A percentile compares a stretch with the other conserved stretches of the same genome.
These are phyloP conservation scores for Sinonovacula constricta DNA, from an alignment of 1,140 invertebrate genomes.

Conservation along the genomic window DNA sequence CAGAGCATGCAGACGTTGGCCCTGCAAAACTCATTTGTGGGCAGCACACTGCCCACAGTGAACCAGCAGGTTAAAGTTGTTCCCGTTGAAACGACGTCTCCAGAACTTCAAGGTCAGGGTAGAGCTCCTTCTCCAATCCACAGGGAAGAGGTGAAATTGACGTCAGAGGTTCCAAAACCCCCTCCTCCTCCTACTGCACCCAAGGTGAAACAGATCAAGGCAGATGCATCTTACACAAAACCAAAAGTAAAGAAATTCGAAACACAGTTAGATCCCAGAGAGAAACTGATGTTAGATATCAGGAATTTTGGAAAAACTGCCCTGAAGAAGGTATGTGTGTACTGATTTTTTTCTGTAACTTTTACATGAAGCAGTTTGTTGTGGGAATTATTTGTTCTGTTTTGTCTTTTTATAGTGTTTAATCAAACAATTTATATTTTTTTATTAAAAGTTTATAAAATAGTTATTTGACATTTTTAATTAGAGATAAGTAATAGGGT, in stretches of 20 bases:
- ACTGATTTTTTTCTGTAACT: too few species aligned
- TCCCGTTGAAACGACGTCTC: neutral
- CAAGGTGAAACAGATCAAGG: conserved; percentile 37
- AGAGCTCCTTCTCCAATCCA: neutral
- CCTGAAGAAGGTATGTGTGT: conserved; percentile 81
- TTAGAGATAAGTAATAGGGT: too few species aligned
- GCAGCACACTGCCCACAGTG: neutral
- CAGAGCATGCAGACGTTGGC: conserved; percentile 65
- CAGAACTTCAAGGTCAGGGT: neutral
- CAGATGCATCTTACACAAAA: conserved; percentile 32
- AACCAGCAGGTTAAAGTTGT: neutral
- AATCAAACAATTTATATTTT: too few species aligned
- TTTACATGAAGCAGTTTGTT: too few species aligned
- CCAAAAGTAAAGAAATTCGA: conserved; percentile 64
- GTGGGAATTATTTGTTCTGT: too few species aligned
- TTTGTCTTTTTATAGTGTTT: too few species aligned
- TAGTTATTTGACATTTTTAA: too few species aligned
- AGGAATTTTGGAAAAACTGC: conserved; percentile 83
- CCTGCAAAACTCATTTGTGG: conserved; percentile 47
- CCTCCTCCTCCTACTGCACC: conserved; percentile 14
- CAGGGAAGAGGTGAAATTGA: neutral
- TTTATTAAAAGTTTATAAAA: too few species aligned
- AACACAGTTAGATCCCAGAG: conserved; percentile 81
- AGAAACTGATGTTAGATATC: conserved; percentile 86
- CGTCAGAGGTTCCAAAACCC: conserved; percentile 3